Base-by-base conservation (phyloP, 2,113 vertebrate genomes). In the Conger conger region DNA sequence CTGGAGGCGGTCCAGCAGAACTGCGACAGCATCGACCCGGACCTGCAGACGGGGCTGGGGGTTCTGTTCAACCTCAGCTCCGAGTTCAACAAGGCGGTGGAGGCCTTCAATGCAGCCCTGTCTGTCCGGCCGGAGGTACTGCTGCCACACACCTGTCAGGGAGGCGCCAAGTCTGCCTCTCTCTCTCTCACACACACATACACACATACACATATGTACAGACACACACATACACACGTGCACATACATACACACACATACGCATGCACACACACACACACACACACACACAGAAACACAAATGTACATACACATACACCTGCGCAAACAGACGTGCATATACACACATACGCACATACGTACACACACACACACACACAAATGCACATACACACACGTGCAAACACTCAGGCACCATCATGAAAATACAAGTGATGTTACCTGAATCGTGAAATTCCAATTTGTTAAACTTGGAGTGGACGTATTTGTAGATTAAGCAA, bases 71-170 rank as follows among this genome's bases (percentile, higher is more conserved):
- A 99, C 89, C 93, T 99, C 91, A 99, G 96, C 3, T 95, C 96
- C 82, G 98, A 99, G 94, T 99, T 98, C 91, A 97, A 97, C 91
- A 96, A 97, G 95, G 98, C 98, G 27, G 98, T 99, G 87, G 98
- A 99, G 76, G 97, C 98, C 85, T 99, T 99, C 91, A 99, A 97
- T 17, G 96, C 97, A 33, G 98, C 98, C 76, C 95, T 99, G 91
- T 97, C 97, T 80, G 97, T 97, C 88, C 95, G 98, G 88, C 98
- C 98, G 15, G 96, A 99, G 96, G 98, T 99, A 95, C 54, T 2
- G 38, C 37, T 38, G 50, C 1, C 33, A 8, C 57, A 83, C 78
- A 85, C 77, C n/a, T 9, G 36, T 30, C 86, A 83, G 18, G 79
- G 33, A 35, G 16, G 17, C 42, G 73, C 36, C 1, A 82, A 77